Conservation (phyloP, 2,888 invertebrate species). For the Polia nebulosa region DNA sequence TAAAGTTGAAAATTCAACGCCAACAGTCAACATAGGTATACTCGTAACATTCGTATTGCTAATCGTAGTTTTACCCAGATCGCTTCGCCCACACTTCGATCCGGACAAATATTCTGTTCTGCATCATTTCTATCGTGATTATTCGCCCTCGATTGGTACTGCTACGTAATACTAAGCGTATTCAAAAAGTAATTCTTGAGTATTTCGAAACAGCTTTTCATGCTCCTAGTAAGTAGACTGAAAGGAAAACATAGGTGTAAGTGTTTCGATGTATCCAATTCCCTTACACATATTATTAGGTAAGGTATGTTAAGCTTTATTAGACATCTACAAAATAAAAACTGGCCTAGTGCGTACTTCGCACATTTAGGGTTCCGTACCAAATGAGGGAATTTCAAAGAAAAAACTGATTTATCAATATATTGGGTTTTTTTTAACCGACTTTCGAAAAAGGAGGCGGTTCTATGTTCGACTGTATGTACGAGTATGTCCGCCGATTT, state of each 20-base stretch:
- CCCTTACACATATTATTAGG: conserved; percentile 2
- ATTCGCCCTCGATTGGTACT: conserved; percentile 24
- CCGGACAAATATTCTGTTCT: conserved; percentile 49
- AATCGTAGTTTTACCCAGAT: conserved; percentile 54
- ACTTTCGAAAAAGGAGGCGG: no score
- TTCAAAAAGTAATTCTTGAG: conserved; percentile 37
- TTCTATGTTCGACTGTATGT: no score
- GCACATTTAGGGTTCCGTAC: no score
- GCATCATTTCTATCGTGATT: conserved; percentile 37
- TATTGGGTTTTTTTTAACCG: no score
- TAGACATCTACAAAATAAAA: conserved; percentile 10
- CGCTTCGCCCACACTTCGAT: conserved; percentile 43
- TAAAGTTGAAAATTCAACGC: conserved; percentile 34
- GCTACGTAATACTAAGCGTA: conserved; percentile 29
- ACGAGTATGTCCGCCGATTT: no score
- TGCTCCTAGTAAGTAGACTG: conserved; percentile 5
- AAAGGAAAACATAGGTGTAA: conserved; percentile 29
- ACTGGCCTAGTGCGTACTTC: no score
- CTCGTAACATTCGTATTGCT: conserved; percentile 51
- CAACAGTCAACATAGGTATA: conserved; percentile 6
- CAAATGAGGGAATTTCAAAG: no score
- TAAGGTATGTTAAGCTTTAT: conserved; percentile 16
- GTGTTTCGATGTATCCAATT: conserved; percentile 33
- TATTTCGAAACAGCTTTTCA: conserved; percentile 23
- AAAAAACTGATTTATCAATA: no score